phyloP scores from a whole-genome alignment of 2,797 vertebrate genomes.

The Clarias platycephalus region DNA sequence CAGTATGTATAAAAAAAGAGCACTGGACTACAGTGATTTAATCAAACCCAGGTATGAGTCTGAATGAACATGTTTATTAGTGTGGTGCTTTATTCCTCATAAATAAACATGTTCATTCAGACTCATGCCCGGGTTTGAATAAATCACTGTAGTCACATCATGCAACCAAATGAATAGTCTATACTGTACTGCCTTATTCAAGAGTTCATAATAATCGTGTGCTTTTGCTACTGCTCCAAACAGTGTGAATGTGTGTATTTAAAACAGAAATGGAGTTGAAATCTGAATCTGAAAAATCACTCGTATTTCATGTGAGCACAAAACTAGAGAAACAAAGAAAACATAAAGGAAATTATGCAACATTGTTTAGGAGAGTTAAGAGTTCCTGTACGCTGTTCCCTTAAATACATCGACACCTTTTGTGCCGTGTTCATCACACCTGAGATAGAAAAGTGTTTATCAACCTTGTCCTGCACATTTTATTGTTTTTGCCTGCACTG shows the following conservation, averaged over 20 bases:
- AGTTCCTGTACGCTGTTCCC: neutral
- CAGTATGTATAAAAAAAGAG: neutral
- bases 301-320: neutral
- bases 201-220: too few species aligned
- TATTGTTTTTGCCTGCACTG: too few species aligned
- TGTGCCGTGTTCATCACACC: neutral
- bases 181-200: too few species aligned
- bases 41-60: too few species aligned
- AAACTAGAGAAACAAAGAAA: neutral
- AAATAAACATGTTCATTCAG: neutral
- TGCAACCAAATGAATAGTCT: too few species aligned
- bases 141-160: neutral
- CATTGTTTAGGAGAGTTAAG: neutral
- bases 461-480: too few species aligned
- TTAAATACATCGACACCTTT: neutral
- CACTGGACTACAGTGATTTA: neutral
- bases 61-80: neutral
- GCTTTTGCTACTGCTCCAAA: too few species aligned
- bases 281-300: neutral
- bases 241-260: too few species aligned
- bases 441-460: too few species aligned
- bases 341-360: too few species aligned
- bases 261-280: neutral
- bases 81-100: neutral
- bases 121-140: neutral